Percentiles rank a stretch among this genome's conserved stretches.
Evolutionary conservation across 2,797 vertebrate genomes (phyloP).

Genomic region (Merluccius polli): DNA sequence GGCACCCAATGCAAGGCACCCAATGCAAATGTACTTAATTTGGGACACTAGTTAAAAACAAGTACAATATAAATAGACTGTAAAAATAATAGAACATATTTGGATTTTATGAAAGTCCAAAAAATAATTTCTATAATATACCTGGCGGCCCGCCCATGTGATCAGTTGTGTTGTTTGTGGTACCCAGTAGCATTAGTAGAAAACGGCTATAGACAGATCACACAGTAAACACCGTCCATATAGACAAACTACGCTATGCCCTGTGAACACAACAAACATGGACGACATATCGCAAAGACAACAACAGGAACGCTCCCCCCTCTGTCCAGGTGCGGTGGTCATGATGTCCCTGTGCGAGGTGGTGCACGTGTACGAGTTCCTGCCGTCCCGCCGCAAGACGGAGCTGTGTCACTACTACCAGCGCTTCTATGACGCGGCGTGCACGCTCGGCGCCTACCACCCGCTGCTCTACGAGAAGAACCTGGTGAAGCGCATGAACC

Average conservation of each 20-base stretch:
- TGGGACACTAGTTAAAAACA: no score
- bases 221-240: not conserved
- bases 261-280: no score
- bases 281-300: no score
- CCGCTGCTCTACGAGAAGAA: conserved; percentile 81
- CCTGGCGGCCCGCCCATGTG: no score
- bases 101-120: no score
- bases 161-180: not conserved
- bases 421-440: conserved; percentile 73
- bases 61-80: no score
- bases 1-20: no score
- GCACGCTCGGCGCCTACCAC: conserved; percentile 80
- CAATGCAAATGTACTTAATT: no score
- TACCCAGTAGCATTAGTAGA: not conserved
- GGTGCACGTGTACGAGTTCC: conserved; percentile 79
- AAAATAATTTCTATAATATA: no score
- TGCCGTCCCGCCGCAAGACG: conserved; percentile 75
- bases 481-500: conserved; percentile 79
- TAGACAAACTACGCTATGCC: not conserved
- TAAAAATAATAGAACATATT: no score
- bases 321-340: conserved; percentile 69
- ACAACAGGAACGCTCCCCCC: no score
- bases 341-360: conserved; percentile 80
- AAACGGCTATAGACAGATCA: not conserved
- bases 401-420: conserved; percentile 81